phyloP scores from a whole-genome alignment of 2,888 invertebrate genomes.

The Oeneis ivallda region DNA sequence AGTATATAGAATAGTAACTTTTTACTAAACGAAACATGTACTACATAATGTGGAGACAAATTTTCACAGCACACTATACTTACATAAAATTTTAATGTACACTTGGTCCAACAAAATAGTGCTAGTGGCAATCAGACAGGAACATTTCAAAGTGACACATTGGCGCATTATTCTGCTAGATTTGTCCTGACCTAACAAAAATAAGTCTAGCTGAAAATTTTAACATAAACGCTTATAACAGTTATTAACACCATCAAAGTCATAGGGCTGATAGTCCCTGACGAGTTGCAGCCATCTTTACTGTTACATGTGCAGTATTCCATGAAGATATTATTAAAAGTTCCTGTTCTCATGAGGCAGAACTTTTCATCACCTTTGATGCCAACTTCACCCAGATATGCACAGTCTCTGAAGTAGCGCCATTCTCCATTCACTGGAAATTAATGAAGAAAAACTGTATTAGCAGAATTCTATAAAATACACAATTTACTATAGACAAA shows the following conservation, averaged over 20 bases:
- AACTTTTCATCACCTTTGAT: constrained; percentile 94
- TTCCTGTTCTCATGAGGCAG: constrained; percentile 94
- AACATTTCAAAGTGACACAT: too few species aligned
- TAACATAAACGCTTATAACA: constrained; percentile 20
- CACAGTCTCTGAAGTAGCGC: constrained; percentile 94
- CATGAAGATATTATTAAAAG: constrained; percentile 93
- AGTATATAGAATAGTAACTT: too few species aligned
- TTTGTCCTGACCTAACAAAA: too few species aligned
- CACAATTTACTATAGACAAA: too few species aligned
- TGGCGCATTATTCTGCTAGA: too few species aligned
- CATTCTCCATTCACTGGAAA: constrained; percentile 91
- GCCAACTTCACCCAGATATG: constrained; percentile 94
- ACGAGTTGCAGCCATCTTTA: constrained; percentile 94
- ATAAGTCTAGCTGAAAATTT: constrained; percentile 10
- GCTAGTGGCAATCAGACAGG: too few species aligned
- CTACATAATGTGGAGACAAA: too few species aligned
- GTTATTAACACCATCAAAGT: constrained; percentile 26
- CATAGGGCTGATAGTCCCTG: constrained; percentile 61
- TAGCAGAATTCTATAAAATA: too few species aligned
- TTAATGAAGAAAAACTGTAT: neutral
- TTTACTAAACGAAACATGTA: too few species aligned
- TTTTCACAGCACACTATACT: too few species aligned
- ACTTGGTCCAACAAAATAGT: too few species aligned
- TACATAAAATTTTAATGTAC: too few species aligned
- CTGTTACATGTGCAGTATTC: constrained; percentile 96